These are phyloP conservation scores for Asbolus verrucosus DNA, from an alignment of 1,140 invertebrate genomes.

Conservation along the genomic window DNA sequence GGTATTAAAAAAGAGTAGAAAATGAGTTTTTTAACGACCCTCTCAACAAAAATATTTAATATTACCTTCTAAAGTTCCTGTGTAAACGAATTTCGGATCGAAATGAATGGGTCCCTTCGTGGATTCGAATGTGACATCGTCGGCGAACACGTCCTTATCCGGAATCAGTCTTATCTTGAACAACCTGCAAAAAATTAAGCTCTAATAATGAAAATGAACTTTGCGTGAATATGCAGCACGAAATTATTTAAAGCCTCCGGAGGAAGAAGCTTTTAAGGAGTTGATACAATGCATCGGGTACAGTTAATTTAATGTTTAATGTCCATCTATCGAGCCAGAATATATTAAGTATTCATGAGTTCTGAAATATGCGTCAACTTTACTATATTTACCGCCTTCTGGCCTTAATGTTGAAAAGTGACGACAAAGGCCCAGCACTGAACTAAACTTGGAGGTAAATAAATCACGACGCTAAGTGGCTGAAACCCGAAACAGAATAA, in stretches of 20 bases:
- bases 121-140: conserved; percentile 84
- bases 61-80: conserved; percentile 82
- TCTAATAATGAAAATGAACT: too few relatives aligned
- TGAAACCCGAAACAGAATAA: conserved; percentile 2
- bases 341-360: conserved; percentile 40
- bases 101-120: conserved; percentile 78
- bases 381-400: conserved; percentile 20
- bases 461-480: conserved; percentile 32
- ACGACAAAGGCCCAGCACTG: conserved; percentile 18
- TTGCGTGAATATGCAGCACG: too few relatives aligned
- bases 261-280: not conserved
- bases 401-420: conserved; percentile 34
- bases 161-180: conserved; percentile 82
- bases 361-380: conserved; percentile 30
- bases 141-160: conserved; percentile 80
- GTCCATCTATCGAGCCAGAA: not conserved
- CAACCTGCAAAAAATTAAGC: conserved; percentile 69
- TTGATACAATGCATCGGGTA: not conserved
- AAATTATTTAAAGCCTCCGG: too few relatives aligned
- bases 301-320: not conserved
- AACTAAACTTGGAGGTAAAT: conserved; percentile 18
- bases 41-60: conserved; percentile 11
- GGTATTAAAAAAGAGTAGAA: not conserved
- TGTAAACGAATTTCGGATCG: conserved; percentile 81
- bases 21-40: conserved; percentile 3